Conservation (phyloP, 37 sponge, comb jelly and placozoan species). For the Beroe ovata region DNA sequence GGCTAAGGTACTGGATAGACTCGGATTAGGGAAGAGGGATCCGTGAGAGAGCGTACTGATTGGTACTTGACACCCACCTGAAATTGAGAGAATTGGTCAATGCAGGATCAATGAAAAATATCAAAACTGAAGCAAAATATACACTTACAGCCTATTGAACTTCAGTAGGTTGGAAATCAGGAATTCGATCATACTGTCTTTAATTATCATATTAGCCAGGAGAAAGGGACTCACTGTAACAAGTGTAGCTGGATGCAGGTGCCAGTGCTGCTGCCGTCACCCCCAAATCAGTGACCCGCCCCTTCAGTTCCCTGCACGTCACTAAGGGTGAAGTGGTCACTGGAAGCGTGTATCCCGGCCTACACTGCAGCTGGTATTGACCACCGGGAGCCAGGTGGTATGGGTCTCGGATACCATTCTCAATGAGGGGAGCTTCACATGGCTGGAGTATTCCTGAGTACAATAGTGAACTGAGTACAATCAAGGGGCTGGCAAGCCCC, state of each 20-base stretch:
- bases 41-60: conserved; percentile 36
- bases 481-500: no score
- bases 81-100: no score
- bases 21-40: neutral
- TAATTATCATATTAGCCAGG: no score
- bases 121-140: no score
- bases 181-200: no score
- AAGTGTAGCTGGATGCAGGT: conserved; percentile 16
- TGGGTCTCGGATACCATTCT: conserved; percentile 3
- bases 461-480: no score
- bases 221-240: neutral
- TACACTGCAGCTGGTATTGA: neutral
- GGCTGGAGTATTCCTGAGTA: conserved; percentile 33
- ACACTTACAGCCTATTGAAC: no score
- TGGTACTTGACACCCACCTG: conserved; percentile 21
- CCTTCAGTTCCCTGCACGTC: neutral
- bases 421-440: conserved; percentile 29
- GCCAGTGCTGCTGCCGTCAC: neutral
- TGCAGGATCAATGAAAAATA: no score
- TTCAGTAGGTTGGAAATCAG: no score
- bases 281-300: conserved; percentile 27
- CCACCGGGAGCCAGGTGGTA: conserved; percentile 21
- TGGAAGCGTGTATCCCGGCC: conserved; percentile 20
- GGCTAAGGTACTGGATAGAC: neutral
- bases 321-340: conserved; percentile 14